phyloP scores from a whole-genome alignment of 2,888 invertebrate species.

The Gymnoscelis rufifasciata region DNA sequence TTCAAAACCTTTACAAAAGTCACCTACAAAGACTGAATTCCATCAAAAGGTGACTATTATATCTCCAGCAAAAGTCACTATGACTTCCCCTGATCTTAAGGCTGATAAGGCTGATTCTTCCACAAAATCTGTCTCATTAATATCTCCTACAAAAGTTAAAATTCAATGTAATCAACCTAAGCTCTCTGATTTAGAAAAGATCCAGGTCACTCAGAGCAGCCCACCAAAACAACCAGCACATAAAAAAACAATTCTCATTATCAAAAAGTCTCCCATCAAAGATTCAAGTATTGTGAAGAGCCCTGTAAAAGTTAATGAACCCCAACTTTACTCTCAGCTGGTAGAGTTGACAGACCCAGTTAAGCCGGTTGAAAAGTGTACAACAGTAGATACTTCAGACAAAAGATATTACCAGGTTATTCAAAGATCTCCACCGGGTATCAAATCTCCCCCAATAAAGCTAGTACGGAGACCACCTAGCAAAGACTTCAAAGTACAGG shows the following conservation, averaged over 20 bases:
- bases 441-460: slow-evolving; percentile 16
- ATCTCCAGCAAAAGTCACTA: slow-evolving; percentile 3
- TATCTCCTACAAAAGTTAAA: slow-evolving; percentile 11
- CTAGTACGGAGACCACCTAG: slow-evolving; percentile 11
- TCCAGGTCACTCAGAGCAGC: not conserved
- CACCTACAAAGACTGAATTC: slow-evolving; percentile 28
- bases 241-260: slow-evolving; percentile 7
- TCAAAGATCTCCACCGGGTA: slow-evolving; percentile 6
- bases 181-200: slow-evolving; percentile 1
- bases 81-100: slow-evolving; percentile 23
- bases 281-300: slow-evolving; percentile 16
- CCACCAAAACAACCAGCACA: slow-evolving; percentile 7
- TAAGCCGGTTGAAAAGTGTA: slow-evolving; percentile 1
- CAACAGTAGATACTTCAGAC: slow-evolving; percentile 1
- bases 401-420: slow-evolving; percentile 3
- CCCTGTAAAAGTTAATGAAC: slow-evolving; percentile 13
- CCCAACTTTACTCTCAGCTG: slow-evolving; percentile 6
- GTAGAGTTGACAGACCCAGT: slow-evolving; percentile 7
- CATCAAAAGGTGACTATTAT: slow-evolving; percentile 16
- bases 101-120: slow-evolving; percentile 40
- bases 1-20: slow-evolving; percentile 23
- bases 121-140: slow-evolving; percentile 20
- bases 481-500: slow-evolving; percentile 9
- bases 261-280: slow-evolving; percentile 25
- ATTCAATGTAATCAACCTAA: slow-evolving; percentile 17